Base-by-base conservation (phyloP, 2,113 vertebrate species). In the Microtus richardsoni region DNA sequence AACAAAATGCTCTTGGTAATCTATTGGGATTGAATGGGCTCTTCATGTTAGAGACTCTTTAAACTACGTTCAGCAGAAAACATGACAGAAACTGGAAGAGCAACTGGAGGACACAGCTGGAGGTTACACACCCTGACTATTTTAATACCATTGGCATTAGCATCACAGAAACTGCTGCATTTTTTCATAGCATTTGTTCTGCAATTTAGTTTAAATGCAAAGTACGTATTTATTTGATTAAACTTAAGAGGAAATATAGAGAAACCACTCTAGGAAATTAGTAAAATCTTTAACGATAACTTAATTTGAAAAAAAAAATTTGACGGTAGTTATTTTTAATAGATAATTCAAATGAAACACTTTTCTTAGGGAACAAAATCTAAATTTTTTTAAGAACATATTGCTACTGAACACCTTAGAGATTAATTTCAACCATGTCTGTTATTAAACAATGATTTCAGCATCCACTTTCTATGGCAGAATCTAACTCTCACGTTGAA, bases 121-220 rank as follows among this genome's bases (percentile, higher is more conserved):
- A 0, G 33, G 4, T 30, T 62, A 3, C 17, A 9, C 5, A 58
- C 24, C 14, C 9, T 2, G 0, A 52, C 49, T 64, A 7, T 66
- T 49, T 36, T 24, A 44, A 68, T 30, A 82, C 6, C 0, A 1
- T 24, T 7, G 1, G 39, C 21, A 26, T 86, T 19, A 74, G 8
- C 28, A 66, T 44, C 36, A 66, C 21, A 28, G 11, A 84, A 58
- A 58, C 7, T 52, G 89, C 54, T 58, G 58, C 54, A 84, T 22
- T 74, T 92, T 86, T 11, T 14, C 54, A 70, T 36, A 77, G 19
- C 12, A 22, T 89, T 82, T 73, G 13, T 52, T 88, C 77, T 77
- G 84, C 91, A 86, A 93, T 93, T 84, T 91, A 44, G 39, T 94
- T 30, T 47, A 82, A 93, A 89, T 89, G 30, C 24, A 74, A 96